A percentile compares a stretch with the other conserved stretches of the same genome.
These are phyloP conservation scores for Sitta europaea DNA, from an alignment of 2,113 vertebrate species.

Conservation along the genomic window DNA sequence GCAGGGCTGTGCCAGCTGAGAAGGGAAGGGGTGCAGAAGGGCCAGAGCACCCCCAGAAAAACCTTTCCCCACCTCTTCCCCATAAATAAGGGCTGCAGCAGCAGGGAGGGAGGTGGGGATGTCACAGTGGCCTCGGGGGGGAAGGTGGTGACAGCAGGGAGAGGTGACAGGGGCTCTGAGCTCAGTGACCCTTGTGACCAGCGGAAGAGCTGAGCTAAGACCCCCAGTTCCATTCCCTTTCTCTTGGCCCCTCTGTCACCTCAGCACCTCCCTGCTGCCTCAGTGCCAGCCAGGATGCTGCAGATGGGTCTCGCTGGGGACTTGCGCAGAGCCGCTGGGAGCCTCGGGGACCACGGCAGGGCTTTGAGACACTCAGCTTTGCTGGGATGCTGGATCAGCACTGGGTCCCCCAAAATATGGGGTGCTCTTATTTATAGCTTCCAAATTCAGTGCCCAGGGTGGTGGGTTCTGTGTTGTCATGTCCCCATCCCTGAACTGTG, in stretches of 20 bases:
- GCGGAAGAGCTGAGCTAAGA: not conserved
- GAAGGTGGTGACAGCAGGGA: not conserved
- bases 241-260: not conserved
- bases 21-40: not conserved
- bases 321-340: not conserved
- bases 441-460: not conserved
- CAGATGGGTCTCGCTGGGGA: accelerated
- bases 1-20: not conserved
- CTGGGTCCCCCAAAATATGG: not conserved
- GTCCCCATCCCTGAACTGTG: not conserved
- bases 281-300: not conserved
- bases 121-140: accelerated
- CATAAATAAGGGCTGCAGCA: slow-evolving; percentile 29
- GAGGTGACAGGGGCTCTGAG: not conserved
- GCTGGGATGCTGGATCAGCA: not conserved
- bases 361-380: not conserved
- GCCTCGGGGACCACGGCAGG: accelerated
- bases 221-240: not conserved
- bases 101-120: not conserved
- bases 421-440: not conserved
- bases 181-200: not conserved
- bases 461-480: not conserved
- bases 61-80: not conserved
- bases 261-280: not conserved
- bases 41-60: not conserved